phyloP scores from a whole-genome alignment of 2,888 invertebrate genomes.

The Drosophila meridionalis region DNA sequence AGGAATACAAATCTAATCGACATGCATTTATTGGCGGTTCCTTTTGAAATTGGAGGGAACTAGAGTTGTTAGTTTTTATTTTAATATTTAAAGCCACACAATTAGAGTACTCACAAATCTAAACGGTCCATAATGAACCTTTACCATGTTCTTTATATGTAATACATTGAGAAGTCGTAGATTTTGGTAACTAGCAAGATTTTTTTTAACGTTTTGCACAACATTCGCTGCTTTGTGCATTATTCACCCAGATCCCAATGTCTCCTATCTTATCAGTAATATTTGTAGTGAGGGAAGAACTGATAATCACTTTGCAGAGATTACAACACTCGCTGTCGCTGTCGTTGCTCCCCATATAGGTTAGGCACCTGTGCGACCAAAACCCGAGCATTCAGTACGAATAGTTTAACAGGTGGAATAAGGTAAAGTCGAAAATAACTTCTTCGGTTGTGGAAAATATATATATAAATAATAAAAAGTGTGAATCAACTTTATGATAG shows the following conservation, averaged over 20 bases:
- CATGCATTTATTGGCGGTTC: too few relatives aligned
- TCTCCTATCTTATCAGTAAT: slow-evolving; percentile 59
- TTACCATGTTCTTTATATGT: neutral
- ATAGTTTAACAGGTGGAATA: slow-evolving; percentile 75
- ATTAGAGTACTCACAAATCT: neutral
- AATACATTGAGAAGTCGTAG: neutral
- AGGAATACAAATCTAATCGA: neutral
- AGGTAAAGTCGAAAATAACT: slow-evolving; percentile 62
- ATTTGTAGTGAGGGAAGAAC: slow-evolving; percentile 46
- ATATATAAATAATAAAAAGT: neutral
- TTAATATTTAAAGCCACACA: neutral
- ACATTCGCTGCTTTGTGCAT: slow-evolving; percentile 30
- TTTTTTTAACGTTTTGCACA: slow-evolving; percentile 44
- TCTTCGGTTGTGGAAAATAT: slow-evolving; percentile 17
- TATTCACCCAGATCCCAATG: slow-evolving; percentile 58
- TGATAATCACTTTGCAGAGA: slow-evolving; percentile 57
- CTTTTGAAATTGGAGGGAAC: neutral
- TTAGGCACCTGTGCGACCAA: slow-evolving; percentile 52
- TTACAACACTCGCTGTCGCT: slow-evolving; percentile 42
- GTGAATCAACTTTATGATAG: slow-evolving; percentile 14
- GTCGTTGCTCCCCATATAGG: slow-evolving; percentile 38
- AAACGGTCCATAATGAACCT: neutral
- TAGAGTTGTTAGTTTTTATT: too few relatives aligned
- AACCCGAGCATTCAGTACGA: slow-evolving; percentile 66
- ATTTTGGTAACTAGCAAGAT: slow-evolving; percentile 16